phyloP scores from a whole-genome alignment of 2,797 vertebrate genomes.

The Fistularia tabacaria region DNA sequence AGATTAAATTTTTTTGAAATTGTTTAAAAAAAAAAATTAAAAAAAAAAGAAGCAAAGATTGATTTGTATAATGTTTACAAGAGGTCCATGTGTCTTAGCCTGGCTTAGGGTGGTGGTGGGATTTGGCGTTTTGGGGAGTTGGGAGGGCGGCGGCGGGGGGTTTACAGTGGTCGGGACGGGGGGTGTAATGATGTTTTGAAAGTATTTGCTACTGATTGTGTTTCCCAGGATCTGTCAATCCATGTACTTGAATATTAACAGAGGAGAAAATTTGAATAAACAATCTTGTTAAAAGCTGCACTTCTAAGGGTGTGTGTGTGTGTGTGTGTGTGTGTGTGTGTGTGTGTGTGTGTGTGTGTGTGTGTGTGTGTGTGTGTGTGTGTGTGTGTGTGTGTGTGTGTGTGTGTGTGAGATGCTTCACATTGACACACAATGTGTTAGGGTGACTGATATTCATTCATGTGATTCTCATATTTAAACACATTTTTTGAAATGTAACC shows the following conservation, averaged over 20 bases:
- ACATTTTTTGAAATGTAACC: too few relatives aligned
- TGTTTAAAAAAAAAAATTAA: too few relatives aligned
- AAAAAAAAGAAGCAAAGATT: slow-evolving; percentile 56
- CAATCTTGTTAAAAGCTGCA: slow-evolving; percentile 39
- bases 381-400: slow-evolving; percentile 8
- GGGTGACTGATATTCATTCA: too few relatives aligned
- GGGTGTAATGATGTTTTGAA: slow-evolving; percentile 48
- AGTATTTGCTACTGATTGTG: slow-evolving; percentile 69
- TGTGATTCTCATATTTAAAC: too few relatives aligned
- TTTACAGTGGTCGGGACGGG: slow-evolving; percentile 18
- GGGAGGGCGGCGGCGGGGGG: not conserved
- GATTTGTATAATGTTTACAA: slow-evolving; percentile 78
- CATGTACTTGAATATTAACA: slow-evolving; percentile 69
- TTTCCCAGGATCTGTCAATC: slow-evolving; percentile 59
- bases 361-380: slow-evolving; percentile 4
- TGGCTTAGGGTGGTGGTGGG: not conserved
- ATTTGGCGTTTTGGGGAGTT: not conserved
- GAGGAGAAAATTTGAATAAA: slow-evolving; percentile 29
- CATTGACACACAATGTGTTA: not conserved
- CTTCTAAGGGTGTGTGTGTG: slow-evolving; percentile 8
- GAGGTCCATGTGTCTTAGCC: slow-evolving; percentile 67
- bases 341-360: slow-evolving; percentile 1
- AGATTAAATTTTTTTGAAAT: slow-evolving; percentile 60
- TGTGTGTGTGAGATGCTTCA: not conserved
- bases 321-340: not conserved